Conservation (phyloP, 2,888 invertebrate species). For the Xestia ashworthii region DNA sequence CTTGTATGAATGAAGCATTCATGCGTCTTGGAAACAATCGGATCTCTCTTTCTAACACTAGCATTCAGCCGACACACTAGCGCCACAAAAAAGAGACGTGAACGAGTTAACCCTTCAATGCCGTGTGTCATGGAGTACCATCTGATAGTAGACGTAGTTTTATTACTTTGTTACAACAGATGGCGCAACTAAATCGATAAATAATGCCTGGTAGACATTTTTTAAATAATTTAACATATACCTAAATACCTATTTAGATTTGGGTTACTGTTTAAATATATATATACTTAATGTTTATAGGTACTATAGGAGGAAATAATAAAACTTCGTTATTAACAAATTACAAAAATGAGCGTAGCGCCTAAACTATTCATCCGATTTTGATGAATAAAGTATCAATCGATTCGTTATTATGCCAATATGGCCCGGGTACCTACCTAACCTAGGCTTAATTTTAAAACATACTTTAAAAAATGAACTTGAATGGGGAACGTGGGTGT, state of each 20-base stretch:
- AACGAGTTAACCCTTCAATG: constrained; percentile 25
- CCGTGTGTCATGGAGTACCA: constrained; percentile 54
- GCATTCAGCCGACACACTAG: constrained; percentile 48
- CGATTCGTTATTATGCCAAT: too few relatives aligned
- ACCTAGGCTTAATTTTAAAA: too few relatives aligned
- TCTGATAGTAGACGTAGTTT: constrained; percentile 55
- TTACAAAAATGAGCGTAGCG: neutral
- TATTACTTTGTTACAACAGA: constrained; percentile 66
- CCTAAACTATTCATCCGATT: too few relatives aligned
- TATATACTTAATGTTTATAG: too few relatives aligned
- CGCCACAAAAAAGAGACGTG: constrained; percentile 56
- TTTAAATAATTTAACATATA: neutral
- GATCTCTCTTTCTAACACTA: constrained; percentile 78
- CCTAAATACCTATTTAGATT: neutral
- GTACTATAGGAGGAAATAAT: neutral
- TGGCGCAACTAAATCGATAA: constrained; percentile 72
- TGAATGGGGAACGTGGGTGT: neutral
- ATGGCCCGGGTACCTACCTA: too few relatives aligned
- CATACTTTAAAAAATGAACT: neutral
- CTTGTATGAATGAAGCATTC: constrained; percentile 58
- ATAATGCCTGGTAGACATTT: neutral
- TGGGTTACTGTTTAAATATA: neutral
- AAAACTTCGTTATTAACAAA: neutral
- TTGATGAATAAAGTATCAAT: too few relatives aligned
- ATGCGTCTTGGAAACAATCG: constrained; percentile 57